Percentiles rank a stretch among this genome's conserved stretches.
Conservation (phyloP, 2,113 vertebrate genomes). For the Hyaena hyaena region DNA sequence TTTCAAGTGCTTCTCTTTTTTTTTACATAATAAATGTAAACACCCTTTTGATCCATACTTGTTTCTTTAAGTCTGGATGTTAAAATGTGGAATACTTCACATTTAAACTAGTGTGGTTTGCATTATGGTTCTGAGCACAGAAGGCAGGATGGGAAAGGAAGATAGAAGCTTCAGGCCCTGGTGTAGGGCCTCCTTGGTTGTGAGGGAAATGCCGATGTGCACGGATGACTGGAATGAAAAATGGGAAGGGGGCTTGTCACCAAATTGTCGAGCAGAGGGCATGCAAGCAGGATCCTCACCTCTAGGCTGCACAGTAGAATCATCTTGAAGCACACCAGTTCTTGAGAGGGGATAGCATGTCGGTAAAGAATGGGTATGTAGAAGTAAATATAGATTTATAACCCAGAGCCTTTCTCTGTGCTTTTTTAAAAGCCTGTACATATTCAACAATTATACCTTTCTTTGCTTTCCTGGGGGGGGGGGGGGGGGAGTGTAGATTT, state of each 20-base stretch:
- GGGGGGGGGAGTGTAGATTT: too few species aligned
- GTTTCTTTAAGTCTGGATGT: background rate
- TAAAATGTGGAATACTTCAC: background rate
- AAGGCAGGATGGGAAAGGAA: background rate
- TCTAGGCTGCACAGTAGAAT: background rate
- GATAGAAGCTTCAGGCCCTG: background rate
- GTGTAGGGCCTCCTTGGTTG: background rate
- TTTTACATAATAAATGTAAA: background rate
- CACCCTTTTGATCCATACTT: background rate
- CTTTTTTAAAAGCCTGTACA: background rate
- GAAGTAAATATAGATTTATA: conserved; percentile 15
- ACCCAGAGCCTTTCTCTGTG: background rate
- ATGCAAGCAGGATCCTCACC: background rate
- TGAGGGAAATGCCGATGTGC: background rate
- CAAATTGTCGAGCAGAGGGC: background rate
- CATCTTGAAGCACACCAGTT: background rate
- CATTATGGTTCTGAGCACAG: background rate
- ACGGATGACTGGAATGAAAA: background rate
- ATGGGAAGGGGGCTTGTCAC: background rate
- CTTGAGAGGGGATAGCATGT: background rate
- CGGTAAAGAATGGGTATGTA: background rate
- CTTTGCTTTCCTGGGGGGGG: background rate
- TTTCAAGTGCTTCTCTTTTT: background rate
- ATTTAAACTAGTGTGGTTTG: background rate
- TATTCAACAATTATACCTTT: background rate